phyloP scores from a whole-genome alignment of 2,888 invertebrate species.

The Arctia plantaginis region DNA sequence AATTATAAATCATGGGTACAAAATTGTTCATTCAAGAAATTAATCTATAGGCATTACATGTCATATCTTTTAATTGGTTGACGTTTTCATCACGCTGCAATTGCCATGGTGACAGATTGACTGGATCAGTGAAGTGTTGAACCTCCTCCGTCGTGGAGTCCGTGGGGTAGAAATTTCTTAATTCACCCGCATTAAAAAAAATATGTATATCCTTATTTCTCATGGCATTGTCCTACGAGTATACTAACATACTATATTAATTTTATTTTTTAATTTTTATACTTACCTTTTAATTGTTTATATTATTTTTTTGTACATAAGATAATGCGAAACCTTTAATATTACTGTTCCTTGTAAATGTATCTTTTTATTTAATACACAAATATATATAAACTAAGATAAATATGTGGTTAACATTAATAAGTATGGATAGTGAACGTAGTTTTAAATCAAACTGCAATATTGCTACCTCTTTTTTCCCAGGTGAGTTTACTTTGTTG shows the following conservation, averaged over 20 bases:
- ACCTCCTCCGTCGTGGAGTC: too few species aligned
- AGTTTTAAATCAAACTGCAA: slow-evolving; percentile 80
- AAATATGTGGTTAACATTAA: slow-evolving; percentile 45
- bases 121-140: neutral
- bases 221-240: too few species aligned
- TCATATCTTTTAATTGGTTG: neutral
- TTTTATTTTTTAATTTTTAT: too few species aligned
- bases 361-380: neutral
- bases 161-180: neutral
- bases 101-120: neutral
- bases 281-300: too few species aligned
- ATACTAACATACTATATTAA: too few species aligned
- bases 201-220: neutral
- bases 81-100: neutral
- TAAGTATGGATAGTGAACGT: slow-evolving; percentile 58
- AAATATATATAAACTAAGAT: slow-evolving; percentile 34
- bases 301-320: too few species aligned
- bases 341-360: neutral
- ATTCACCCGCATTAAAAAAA: neutral
- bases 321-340: too few species aligned
- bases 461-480: slow-evolving; percentile 70
- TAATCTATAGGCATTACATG: too few species aligned
- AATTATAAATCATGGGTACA: too few species aligned
- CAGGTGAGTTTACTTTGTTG: slow-evolving; percentile 65
- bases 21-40: too few species aligned